Conservation (phyloP, 2,888 invertebrate genomes). For the Chaetogeoica ovagalla region DNA sequence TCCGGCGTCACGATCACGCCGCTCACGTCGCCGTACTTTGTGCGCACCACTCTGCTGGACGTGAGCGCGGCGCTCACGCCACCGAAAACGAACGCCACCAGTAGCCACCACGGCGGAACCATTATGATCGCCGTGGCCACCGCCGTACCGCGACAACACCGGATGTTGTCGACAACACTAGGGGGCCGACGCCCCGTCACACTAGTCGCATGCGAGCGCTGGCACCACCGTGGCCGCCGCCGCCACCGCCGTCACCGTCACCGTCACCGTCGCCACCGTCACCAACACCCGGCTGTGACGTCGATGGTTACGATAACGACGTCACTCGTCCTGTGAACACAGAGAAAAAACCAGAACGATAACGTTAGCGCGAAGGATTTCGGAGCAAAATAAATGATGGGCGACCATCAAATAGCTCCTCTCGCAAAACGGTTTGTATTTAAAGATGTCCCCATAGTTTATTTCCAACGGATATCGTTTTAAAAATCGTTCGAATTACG, state of each 20-base stretch:
- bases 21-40: slow-evolving; percentile 84
- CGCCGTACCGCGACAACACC: neutral
- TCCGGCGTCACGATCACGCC: slow-evolving; percentile 83
- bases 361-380: too few species aligned
- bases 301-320: neutral
- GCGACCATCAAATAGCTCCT: too few species aligned
- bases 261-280: neutral
- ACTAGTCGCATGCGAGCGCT: slow-evolving; percentile 18
- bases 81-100: slow-evolving; percentile 55
- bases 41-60: slow-evolving; percentile 81
- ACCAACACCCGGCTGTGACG: neutral
- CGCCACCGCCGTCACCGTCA: neutral
- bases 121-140: neutral
- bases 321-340: slow-evolving; percentile 16
- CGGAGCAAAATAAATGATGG: too few species aligned
- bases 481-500: too few species aligned
- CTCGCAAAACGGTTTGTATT: too few species aligned
- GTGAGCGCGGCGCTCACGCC: slow-evolving; percentile 59
- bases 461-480: too few species aligned
- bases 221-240: slow-evolving; percentile 20
- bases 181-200: slow-evolving; percentile 2
- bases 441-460: too few species aligned
- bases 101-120: slow-evolving; percentile 53
- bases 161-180: neutral
- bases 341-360: too few species aligned